Evolutionary conservation across 2,888 invertebrate genomes (phyloP), one percentile per base, ranked within the genome.

Genomic region (Ectemnius cavifrons): DNA sequence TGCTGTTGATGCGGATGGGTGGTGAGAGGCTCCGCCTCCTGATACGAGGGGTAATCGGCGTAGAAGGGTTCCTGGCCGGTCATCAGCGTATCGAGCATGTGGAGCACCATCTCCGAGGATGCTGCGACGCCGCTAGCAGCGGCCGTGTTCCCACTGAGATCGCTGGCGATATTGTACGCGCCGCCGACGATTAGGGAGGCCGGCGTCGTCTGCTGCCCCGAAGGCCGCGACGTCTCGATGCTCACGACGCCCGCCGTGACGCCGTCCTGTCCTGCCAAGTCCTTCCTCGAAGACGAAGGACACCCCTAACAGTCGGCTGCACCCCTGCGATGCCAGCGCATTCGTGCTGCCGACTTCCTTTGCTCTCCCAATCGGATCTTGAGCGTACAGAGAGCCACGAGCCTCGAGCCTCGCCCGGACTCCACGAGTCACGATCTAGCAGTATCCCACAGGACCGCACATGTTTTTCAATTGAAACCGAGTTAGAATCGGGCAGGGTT

Each of bases 11-110:
- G 83, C 52, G 83, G 85, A 72, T 84, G 85, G 75, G 86, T 83
- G 28, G 85, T 84, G 52, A 88, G 75, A 68, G 86, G 84, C 73
- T 90, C 89, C 77, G 86, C 82, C 77, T 90, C 88, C 81, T 91
- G 90, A 84, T 90, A 91, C 78, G 90, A 89, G 78, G 93, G 93
- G 89, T 93, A 93, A 85, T 93, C 94, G 91, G 92, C 93, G 90
- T 95, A 95, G 92, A 95, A 95, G 90, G 94, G 94, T 92, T 95
- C 95, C 91, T 94, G 94, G 87, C 94, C 94, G 78, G 92, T 91
- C 82, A 91, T 92, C 87, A 93, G 92, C 84, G 93, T 92, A 90
- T 93, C 93, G 88, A 94, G 92, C 93, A 95, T 94, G 92, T 95
- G 95, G 89, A 95, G 93, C 91, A 95, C 95, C 95, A 95, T 95